Evolutionary conservation across 2,113 vertebrate genomes (phyloP), one percentile per base, ranked within the genome.

Genomic region (Arothron firmamentum): DNA sequence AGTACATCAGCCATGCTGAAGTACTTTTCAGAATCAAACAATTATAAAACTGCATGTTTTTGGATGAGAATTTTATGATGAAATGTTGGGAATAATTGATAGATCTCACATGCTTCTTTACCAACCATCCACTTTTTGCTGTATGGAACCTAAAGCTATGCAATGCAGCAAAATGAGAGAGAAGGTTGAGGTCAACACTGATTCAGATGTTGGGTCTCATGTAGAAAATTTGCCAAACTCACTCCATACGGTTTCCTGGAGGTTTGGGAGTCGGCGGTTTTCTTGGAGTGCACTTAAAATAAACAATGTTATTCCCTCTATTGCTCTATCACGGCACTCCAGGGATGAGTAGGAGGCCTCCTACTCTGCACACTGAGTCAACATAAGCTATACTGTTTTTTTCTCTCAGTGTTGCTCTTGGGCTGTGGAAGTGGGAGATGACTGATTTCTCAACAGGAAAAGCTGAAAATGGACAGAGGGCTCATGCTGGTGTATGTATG

Each of bases 311-410:
- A 48, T 50, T 56, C 45, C 28, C 60, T 0, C 6, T 66, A 11
- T 79, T 16, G 45, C 45, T 72, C 54, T 60, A 67, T 56, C 53
- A 63, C 18, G 46, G 52, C 79, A 59, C 74, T 75, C 59, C 54
- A 9, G 71, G 76, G 56, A 71, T 51, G 71, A 71, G 77, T 73
- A 70, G 81, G 81, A 80, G 67, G 76, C 31, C 59, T 61, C 63
- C 52, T 79, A 68, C 61, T 60, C 60, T 41, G 52, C 60, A 54
- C 53, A 25, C 57, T 25, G 48, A 70, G 65, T 57, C 59, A 64
- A 67, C 56, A 50, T 56, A 58, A 60, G 62, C 34, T 38, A 38
- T 38, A 38, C 12, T 38, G 34, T 38, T 11, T 38, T 38, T 38
- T 38, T 12, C 34, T 3, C 34, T 38, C 10, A 38, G 11, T 38